These are phyloP conservation scores for Ctena decussata DNA, from an alignment of 2,888 invertebrate species.

Conservation along the genomic window DNA sequence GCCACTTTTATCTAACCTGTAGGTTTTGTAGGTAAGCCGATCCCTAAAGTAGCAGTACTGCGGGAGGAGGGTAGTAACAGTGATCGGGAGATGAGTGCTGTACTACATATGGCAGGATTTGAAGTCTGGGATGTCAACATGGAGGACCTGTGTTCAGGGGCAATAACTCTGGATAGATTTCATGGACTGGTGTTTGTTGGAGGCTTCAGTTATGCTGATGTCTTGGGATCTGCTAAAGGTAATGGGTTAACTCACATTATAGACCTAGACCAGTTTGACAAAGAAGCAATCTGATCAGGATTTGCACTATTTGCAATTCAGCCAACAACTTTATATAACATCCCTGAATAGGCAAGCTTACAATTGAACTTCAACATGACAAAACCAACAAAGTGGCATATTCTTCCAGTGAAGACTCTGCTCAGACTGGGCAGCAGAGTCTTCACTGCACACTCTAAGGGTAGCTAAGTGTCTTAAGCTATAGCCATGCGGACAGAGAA, in stretches of 20 bases:
- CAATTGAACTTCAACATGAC: too few relatives aligned
- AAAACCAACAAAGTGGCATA: too few relatives aligned
- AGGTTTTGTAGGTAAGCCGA: constrained; percentile 65
- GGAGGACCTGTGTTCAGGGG: constrained; percentile 93
- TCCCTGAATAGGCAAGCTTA: too few relatives aligned
- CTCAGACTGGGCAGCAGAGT: too few relatives aligned
- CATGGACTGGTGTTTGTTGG: constrained; percentile 97
- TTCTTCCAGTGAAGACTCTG: too few relatives aligned
- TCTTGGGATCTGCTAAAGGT: constrained; percentile 97
- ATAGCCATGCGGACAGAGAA: too few relatives aligned
- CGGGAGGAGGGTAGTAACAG: constrained; percentile 99
- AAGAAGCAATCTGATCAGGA: neutral
- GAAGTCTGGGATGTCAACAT: constrained; percentile 98
- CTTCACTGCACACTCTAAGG: too few relatives aligned
- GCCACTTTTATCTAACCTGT: neutral
- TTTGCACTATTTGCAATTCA: neutral
- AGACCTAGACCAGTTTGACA: neutral
- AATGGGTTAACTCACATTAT: neutral
- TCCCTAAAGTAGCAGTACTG: constrained; percentile 94
- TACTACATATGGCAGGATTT: constrained; percentile 94
- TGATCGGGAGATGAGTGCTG: constrained; percentile 98
- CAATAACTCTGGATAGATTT: constrained; percentile 92
- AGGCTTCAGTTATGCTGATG: constrained; percentile 99
- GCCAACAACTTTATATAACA: too few relatives aligned
- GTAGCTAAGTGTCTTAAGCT: too few relatives aligned